These are phyloP conservation scores for Eustalomyia histrio DNA, from an alignment of 2,888 invertebrate genomes.

Conservation along the genomic window DNA sequence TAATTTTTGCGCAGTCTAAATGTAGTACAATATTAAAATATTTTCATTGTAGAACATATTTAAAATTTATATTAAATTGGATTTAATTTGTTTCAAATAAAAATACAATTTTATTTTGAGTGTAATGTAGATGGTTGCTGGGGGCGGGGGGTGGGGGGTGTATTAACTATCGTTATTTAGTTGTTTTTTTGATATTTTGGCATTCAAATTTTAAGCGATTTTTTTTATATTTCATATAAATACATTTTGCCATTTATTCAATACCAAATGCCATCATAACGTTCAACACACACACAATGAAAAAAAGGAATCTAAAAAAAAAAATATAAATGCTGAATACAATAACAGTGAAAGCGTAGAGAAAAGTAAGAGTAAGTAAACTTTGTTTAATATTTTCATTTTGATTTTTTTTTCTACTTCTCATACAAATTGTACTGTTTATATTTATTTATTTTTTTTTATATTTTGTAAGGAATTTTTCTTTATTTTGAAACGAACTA, in stretches of 20 bases:
- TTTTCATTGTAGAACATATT: no score
- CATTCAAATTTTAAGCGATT: conserved; percentile 63
- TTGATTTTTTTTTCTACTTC: conserved; percentile 36
- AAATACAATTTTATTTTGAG: not conserved
- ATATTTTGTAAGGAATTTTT: conserved; percentile 51
- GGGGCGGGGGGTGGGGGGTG: no score
- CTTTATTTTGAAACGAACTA: conserved; percentile 16
- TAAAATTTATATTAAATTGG: no score
- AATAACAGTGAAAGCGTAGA: conserved; percentile 13
- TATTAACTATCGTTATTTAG: not conserved
- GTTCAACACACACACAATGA: conserved; percentile 22
- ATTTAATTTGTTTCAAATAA: no score
- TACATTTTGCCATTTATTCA: conserved; percentile 63
- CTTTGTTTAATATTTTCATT: conserved; percentile 64
- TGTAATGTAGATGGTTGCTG: not conserved
- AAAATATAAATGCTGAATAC: conserved; percentile 34
- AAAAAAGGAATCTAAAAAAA: not conserved
- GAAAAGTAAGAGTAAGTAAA: conserved; percentile 66
- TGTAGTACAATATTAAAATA: no score
- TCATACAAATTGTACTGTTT: conserved; percentile 19
- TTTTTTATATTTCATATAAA: conserved; percentile 49
- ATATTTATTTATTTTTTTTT: conserved; percentile 41
- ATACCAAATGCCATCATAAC: conserved; percentile 62
- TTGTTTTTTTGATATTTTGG: conserved; percentile 47
- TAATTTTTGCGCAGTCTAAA: no score